Base-by-base conservation (phyloP, 2,797 vertebrate species). In the Manis pentadactyla region DNA sequence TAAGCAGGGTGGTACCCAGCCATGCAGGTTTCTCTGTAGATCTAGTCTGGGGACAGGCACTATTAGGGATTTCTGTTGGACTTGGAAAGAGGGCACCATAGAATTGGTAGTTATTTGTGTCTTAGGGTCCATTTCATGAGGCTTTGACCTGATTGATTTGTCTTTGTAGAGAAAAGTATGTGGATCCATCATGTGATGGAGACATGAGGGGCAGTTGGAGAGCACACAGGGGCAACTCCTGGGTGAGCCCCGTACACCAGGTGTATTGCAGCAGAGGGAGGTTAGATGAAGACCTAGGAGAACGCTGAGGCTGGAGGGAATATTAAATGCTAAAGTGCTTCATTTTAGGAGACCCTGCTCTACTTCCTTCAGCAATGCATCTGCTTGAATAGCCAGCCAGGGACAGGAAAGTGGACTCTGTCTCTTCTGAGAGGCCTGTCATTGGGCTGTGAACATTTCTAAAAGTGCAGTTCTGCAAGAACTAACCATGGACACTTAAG, bases 181-280 rank as follows among this genome's bases (percentile, higher is more conserved):
- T 31, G 55, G 31, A n/a, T 51, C 37, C 37, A 39, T 39, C 37
- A 39, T 39, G 37, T 25, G 68, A 25, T 18, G 31, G 64, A 57
- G 15, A 3, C 7, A 18, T 5, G 1, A 15, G 18, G 8, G 53
- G 13, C 7, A 31, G 51, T 2, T 53, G 34, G 69, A 39, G 1
- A 13, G 31, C 17, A 23, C 31, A 5, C 7, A 34, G 37, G 29
- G 27, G 19, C 31, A n/a, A 4, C 23, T 71, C 64, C 55, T 37
- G 2, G 18, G 15, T 59, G 55, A 49, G 1, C 1, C 9, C 42
- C 39, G 42, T 1, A 59, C 18, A 2, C 51, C 3, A 25, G 9
- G 6, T 18, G 11, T 19, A 15, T n/a, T 57, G 5, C 4, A 7
- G 34, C 11, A 82, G 34, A 18, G n/a, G 0, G 19, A 55, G 10